Conservation (phyloP, 2,888 invertebrate species). For the Anodontia alba region DNA sequence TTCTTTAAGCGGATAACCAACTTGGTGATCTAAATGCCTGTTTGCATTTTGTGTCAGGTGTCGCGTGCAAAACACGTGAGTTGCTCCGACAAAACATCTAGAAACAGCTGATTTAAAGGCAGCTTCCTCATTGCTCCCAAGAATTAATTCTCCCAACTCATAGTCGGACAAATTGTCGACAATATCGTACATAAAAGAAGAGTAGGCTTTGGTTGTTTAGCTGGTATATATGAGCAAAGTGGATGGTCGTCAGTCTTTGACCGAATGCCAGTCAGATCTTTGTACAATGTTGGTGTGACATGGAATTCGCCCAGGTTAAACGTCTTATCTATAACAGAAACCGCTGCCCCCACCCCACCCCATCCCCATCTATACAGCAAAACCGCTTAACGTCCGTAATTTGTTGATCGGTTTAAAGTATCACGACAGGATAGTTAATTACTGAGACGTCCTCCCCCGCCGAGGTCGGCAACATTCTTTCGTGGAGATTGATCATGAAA, state of each 20-base stretch:
- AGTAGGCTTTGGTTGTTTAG: too few species aligned
- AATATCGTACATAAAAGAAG: neutral
- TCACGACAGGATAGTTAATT: neutral
- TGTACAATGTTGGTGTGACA: neutral
- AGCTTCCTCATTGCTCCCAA: neutral
- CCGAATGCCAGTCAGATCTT: too few species aligned
- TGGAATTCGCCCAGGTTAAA: conserved; percentile 1
- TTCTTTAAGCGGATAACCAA: neutral
- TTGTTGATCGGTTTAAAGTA: neutral
- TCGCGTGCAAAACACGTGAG: neutral
- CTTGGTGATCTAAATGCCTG: neutral
- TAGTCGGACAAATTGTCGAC: neutral
- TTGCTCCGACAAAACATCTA: neutral
- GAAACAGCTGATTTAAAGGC: neutral
- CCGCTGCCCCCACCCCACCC: too few species aligned
- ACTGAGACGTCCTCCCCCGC: neutral
- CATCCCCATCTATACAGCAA: neutral
- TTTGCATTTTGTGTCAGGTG: neutral
- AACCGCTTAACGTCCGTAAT: neutral
- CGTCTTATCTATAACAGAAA: neutral
- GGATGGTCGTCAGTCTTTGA: neutral
- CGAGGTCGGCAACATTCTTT: too few species aligned
- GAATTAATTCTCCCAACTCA: neutral
- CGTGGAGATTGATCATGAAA: too few species aligned
- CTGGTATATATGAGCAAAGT: neutral